Conservation (phyloP, 2,888 invertebrate species). For the Schizaphis graminum region DNA sequence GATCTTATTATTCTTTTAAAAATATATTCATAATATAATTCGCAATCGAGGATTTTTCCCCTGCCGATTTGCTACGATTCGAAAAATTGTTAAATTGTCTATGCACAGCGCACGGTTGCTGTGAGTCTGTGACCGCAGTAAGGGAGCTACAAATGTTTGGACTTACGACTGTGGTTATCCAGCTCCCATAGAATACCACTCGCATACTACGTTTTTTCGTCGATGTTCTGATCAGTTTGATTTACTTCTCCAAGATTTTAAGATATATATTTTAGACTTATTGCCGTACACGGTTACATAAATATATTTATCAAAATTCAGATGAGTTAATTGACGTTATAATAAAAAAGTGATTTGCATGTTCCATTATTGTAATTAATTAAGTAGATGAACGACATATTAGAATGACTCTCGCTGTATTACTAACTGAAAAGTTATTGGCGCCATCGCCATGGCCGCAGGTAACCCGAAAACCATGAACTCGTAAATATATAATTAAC, state of each 20-base stretch:
- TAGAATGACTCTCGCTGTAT: not conserved
- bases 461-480: not conserved
- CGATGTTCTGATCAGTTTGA: not conserved
- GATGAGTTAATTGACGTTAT: not conserved
- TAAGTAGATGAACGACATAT: not conserved
- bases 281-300: not conserved
- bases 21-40: not conserved
- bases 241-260: not conserved
- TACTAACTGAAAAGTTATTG: not conserved
- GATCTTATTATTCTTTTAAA: not conserved
- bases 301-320: not conserved
- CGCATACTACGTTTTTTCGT: not conserved
- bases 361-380: not conserved
- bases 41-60: not conserved
- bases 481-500: not conserved
- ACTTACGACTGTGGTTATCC: not conserved
- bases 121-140: not conserved
- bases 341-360: not conserved
- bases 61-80: not conserved
- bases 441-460: not conserved
- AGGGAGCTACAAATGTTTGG: not conserved
- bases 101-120: no score
- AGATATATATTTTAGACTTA: not conserved
- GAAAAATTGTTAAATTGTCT: not conserved
- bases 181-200: not conserved